Conservation (phyloP, 2,888 invertebrate genomes). For the Chrysina gloriosa region DNA sequence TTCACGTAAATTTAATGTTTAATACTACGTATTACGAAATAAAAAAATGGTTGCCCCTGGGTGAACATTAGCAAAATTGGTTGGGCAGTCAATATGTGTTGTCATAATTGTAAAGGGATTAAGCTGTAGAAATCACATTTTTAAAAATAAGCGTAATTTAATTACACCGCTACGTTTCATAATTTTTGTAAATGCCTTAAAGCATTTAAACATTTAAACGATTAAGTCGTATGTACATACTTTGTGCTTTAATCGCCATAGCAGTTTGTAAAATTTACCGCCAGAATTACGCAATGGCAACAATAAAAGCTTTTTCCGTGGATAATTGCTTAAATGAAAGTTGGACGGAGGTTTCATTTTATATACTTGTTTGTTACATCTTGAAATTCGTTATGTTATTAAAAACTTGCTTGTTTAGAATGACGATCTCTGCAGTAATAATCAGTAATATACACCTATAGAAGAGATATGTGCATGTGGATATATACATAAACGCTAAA, state of each 20-base stretch:
- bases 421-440: too few relatives aligned
- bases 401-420: too few relatives aligned
- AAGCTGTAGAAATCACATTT: neutral
- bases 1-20: too few relatives aligned
- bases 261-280: neutral
- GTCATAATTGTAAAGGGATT: too few relatives aligned
- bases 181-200: neutral
- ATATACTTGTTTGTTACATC: constrained; percentile 31
- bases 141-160: neutral
- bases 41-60: too few relatives aligned
- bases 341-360: constrained; percentile 11
- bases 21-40: too few relatives aligned
- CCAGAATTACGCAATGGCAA: constrained; percentile 1
- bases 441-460: too few relatives aligned
- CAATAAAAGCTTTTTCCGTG: neutral
- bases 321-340: constrained; percentile 18
- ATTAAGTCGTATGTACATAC: constrained; percentile 4
- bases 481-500: too few relatives aligned
- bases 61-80: too few relatives aligned
- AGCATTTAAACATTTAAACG: constrained; percentile 1
- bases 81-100: too few relatives aligned
- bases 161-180: neutral
- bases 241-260: neutral
- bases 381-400: constrained; percentile 1
- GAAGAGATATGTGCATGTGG: too few relatives aligned